Conservation (phyloP, 2,797 vertebrate species). For the Delichon dasypus region DNA sequence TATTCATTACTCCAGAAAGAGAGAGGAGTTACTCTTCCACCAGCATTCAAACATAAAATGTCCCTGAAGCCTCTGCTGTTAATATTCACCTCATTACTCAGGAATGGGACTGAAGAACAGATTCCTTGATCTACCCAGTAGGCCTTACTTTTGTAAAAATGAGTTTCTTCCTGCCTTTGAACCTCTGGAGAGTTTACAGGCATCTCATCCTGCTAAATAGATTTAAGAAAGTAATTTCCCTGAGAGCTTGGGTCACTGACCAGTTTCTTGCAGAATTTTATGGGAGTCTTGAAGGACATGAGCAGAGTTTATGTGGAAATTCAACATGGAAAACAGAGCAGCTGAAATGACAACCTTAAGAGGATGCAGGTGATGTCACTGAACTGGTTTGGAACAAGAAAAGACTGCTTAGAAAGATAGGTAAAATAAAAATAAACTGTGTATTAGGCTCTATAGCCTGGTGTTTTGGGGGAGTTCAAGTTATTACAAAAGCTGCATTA, state of each 20-base stretch:
- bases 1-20: constrained; percentile 14
- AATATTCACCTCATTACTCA: neutral
- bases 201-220: neutral
- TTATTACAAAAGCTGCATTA: neutral
- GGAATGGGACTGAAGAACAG: neutral
- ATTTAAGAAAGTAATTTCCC: neutral
- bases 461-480: neutral
- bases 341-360: neutral
- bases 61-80: constrained; percentile 9
- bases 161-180: neutral
- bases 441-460: neutral
- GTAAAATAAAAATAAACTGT: neutral
- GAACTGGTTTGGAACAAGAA: neutral
- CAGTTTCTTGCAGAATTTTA: neutral
- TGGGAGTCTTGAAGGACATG: neutral
- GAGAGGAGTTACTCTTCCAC: neutral
- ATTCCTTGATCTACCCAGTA: neutral
- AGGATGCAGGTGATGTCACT: neutral
- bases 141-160: neutral
- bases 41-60: neutral
- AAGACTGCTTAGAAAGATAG: neutral
- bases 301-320: neutral
- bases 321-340: neutral
- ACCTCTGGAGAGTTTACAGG: neutral
- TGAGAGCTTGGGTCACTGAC: neutral